Evolutionary conservation across 2,888 invertebrate species (phyloP).

Genomic region (Exocentrus adspersus): DNA sequence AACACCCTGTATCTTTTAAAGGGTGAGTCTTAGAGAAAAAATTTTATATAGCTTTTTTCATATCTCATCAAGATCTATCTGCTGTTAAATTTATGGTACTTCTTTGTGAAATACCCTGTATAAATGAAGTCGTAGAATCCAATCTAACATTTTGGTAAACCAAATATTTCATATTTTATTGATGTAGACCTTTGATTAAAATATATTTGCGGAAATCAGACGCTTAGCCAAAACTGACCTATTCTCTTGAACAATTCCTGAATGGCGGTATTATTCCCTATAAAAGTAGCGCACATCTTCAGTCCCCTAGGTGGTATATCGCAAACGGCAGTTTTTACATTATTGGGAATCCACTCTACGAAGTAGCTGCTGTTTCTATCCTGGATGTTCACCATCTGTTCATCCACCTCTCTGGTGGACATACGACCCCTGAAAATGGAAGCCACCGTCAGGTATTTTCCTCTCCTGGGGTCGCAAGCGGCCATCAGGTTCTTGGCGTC

Average conservation of each 20-base stretch:
- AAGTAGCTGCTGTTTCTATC: constrained; percentile 76
- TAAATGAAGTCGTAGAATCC: too few relatives aligned
- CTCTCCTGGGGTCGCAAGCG: constrained; percentile 85
- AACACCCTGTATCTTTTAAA: too few relatives aligned
- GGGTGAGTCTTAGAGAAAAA: too few relatives aligned
- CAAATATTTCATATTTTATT: too few relatives aligned
- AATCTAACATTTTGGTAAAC: too few relatives aligned
- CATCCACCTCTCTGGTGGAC: constrained; percentile 71
- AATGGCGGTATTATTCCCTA: constrained; percentile 71
- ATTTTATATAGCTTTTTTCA: too few relatives aligned
- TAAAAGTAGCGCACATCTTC: constrained; percentile 75
- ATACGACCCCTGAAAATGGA: constrained; percentile 82
- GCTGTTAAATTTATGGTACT: too few relatives aligned
- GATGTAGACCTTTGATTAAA: too few relatives aligned
- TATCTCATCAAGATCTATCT: too few relatives aligned
- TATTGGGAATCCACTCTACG: constrained; percentile 75
- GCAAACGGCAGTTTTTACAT: constrained; percentile 77
- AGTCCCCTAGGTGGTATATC: constrained; percentile 77
- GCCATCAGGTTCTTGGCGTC: constrained; percentile 91
- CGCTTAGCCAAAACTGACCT: too few relatives aligned
- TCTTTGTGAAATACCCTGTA: too few relatives aligned
- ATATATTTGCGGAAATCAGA: too few relatives aligned
- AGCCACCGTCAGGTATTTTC: constrained; percentile 82
- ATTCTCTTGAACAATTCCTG: constrained; percentile 82
- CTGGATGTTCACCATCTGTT: constrained; percentile 73